Evolutionary conservation across 2,888 invertebrate species (phyloP).

Genomic region (Protodeltote pygarga): DNA sequence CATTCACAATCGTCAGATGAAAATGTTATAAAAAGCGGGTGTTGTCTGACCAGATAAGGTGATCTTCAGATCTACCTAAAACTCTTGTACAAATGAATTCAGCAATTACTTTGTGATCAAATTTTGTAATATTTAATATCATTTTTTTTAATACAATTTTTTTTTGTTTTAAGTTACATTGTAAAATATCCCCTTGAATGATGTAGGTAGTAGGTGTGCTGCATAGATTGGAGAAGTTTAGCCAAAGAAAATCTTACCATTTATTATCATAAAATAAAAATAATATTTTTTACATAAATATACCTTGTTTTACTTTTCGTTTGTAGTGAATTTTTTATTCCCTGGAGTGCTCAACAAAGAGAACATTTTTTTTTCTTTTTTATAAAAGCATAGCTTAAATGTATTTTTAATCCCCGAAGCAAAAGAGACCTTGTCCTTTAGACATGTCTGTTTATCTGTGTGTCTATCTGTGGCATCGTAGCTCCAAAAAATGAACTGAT

Average conservation of each 20-base stretch:
- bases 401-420: too few relatives aligned
- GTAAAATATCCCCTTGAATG: not conserved
- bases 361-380: too few relatives aligned
- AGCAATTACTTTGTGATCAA: not conserved
- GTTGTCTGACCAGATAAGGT: too few relatives aligned
- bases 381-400: too few relatives aligned
- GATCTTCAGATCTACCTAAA: slow-evolving; percentile 29
- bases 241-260: slow-evolving; percentile 65
- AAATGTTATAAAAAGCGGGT: too few relatives aligned
- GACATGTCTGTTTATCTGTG: too few relatives aligned
- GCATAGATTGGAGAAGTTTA: slow-evolving; percentile 48
- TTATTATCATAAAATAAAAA: slow-evolving; percentile 42
- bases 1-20: too few relatives aligned
- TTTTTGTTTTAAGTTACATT: not conserved
- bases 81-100: slow-evolving; percentile 22
- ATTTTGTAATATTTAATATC: not conserved
- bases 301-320: not conserved
- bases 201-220: slow-evolving; percentile 20
- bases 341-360: too few relatives aligned
- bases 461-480: too few relatives aligned
- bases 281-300: slow-evolving; percentile 21
- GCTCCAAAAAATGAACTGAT: too few relatives aligned
- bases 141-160: not conserved
- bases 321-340: too few relatives aligned
- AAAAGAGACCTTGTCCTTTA: too few relatives aligned